These are phyloP conservation scores for Cotesia glomerata DNA, from an alignment of 1,140 invertebrate species.

Conservation along the genomic window DNA sequence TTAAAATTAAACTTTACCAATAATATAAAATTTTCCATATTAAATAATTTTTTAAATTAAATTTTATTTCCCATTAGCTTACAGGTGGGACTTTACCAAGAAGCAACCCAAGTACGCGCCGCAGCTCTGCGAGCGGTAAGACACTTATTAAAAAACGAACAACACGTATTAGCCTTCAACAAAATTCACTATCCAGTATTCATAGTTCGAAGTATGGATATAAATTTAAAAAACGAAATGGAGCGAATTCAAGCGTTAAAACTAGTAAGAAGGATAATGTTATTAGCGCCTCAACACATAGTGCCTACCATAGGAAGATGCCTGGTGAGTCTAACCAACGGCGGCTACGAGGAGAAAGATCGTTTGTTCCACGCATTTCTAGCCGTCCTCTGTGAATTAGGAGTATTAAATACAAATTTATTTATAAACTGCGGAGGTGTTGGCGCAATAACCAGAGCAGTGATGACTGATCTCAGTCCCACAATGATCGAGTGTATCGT, in stretches of 20 bases:
- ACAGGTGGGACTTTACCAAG: slow-evolving; percentile 81
- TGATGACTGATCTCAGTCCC: slow-evolving; percentile 80
- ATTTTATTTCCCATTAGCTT: slow-evolving; percentile 70
- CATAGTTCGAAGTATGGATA: slow-evolving; percentile 81
- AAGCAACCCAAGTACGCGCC: slow-evolving; percentile 86
- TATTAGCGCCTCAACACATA: slow-evolving; percentile 71
- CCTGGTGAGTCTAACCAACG: slow-evolving; percentile 82
- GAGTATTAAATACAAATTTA: slow-evolving; percentile 80
- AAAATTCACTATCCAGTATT: slow-evolving; percentile 82
- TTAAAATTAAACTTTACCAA: too few relatives aligned
- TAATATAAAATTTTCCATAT: too few relatives aligned
- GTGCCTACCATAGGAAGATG: slow-evolving; percentile 73
- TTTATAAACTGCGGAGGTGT: slow-evolving; percentile 86
- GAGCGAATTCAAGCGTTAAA: slow-evolving; percentile 90
- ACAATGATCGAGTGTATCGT: slow-evolving; percentile 84
- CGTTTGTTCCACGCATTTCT: slow-evolving; percentile 80
- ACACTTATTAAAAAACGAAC: slow-evolving; percentile 79
- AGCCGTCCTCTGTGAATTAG: slow-evolving; percentile 86
- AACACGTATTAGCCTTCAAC: slow-evolving; percentile 79
- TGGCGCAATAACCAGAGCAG: slow-evolving; percentile 78
- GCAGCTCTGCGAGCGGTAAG: slow-evolving; percentile 84
- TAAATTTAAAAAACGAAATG: slow-evolving; percentile 83
- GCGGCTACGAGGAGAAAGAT: slow-evolving; percentile 80
- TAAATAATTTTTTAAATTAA: slow-evolving; percentile 2
- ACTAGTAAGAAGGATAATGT: slow-evolving; percentile 75